Base-by-base conservation (phyloP, 1,140 invertebrate species). In the Drosophila nigromelanica region DNA sequence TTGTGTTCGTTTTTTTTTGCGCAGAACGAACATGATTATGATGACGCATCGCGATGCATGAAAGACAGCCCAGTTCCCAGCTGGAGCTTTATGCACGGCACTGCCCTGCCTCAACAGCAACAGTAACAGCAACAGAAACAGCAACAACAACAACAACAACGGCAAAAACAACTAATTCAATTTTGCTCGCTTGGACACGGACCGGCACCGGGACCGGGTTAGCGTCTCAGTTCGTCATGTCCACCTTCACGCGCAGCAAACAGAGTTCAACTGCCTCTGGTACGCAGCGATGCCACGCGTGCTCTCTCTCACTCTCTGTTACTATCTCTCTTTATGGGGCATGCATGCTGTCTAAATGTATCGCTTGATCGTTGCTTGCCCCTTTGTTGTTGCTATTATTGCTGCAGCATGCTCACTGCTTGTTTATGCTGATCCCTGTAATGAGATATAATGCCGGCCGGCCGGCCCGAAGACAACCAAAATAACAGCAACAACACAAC, bases 371-470 rank as follows among this genome's bases (percentile, higher is more conserved):
- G 81, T 78, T 79, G 70, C 56, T 47, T 61, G 71, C 37, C 43
- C 51, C 27, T 40, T 67, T 59, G 56, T 62, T 59, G 74, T 30
- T 58, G 61, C 59, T 59, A 35, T 75, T 71, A 50, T 67, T 56
- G 77, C 59, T 72, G 78, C 78, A 69, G 62, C 82, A 64, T 78
- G 78, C 83, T 80, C 81, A 64, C 68, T 78, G 79, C 83, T 89
- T 90, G 86, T 90, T 90, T 90, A 90, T 90, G 82, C 78, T 90
- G 86, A 90, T 90, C 86, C 87, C 75, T 82, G 72, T 87, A 90
- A 87, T 90, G 81, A 90, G 87, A 90, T 90, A 90, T 87, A 82
- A 87, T 87, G 86, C 87, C 83, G 83, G 83, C 82, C 82, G 83
- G 78, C 67, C 61, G 35, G 62, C 47, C 37, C 50, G 40, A 37